A percentile compares a stretch with the other conserved stretches of the same genome.
Evolutionary conservation across 2,797 vertebrate genomes (phyloP).

Genomic region (Thalassophryne amazonica): DNA sequence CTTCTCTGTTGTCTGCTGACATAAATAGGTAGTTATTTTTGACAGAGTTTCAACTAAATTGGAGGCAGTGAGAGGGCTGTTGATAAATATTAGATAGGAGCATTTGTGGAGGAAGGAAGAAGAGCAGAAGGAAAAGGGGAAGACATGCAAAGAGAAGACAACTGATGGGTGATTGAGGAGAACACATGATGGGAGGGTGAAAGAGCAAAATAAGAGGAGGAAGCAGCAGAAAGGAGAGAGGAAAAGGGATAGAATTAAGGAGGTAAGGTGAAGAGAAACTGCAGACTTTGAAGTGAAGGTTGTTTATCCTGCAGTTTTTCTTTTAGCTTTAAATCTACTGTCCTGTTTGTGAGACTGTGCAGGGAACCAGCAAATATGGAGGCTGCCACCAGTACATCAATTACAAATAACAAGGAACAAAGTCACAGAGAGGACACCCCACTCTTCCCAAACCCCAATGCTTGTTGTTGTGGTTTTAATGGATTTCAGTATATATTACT

Average conservation of each 20-base stretch:
- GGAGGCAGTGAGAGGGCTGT: slow-evolving; percentile 27
- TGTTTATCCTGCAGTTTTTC: slow-evolving; percentile 31
- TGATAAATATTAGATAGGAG: slow-evolving; percentile 45
- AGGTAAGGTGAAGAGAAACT: slow-evolving; percentile 14
- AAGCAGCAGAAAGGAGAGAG: background rate
- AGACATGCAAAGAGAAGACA: slow-evolving; percentile 15
- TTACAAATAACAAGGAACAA: slow-evolving; percentile 34
- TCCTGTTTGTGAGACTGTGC: slow-evolving; percentile 6
- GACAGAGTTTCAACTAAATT: slow-evolving; percentile 29
- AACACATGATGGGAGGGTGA: slow-evolving; percentile 11
- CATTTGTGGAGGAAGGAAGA: slow-evolving; percentile 22
- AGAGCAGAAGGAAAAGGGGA: background rate
- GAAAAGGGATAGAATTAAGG: slow-evolving; percentile 16
- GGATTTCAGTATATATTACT: no score
- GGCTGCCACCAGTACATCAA: slow-evolving; percentile 22
- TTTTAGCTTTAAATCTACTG: slow-evolving; percentile 15
- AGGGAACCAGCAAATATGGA: slow-evolving; percentile 23
- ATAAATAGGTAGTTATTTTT: slow-evolving; percentile 17
- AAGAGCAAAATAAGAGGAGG: background rate
- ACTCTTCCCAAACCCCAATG: no score
- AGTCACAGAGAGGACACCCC: background rate
- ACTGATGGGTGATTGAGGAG: slow-evolving; percentile 14
- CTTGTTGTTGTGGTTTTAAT: background rate
- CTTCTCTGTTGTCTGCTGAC: slow-evolving; percentile 9
- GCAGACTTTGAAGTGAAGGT: slow-evolving; percentile 27